These are phyloP conservation scores for Chloroceryle aenea DNA, from an alignment of 2,113 vertebrate species.

Conservation along the genomic window DNA sequence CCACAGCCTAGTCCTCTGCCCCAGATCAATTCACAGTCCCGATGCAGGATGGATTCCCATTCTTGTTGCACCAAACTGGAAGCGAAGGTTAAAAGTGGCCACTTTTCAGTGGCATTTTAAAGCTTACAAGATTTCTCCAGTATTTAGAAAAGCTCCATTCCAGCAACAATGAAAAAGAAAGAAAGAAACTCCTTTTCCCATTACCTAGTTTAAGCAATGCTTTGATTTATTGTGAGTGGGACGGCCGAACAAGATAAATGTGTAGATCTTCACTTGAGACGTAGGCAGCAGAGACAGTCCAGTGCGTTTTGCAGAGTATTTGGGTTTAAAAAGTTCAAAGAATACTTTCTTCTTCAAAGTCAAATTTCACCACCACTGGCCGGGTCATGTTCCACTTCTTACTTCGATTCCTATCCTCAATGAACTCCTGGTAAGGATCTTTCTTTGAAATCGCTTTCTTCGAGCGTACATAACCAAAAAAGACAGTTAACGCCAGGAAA, in stretches of 20 bases:
- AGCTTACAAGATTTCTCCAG: neutral
- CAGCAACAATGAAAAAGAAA: slow-evolving; percentile 1
- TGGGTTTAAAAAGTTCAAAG: slow-evolving; percentile 76
- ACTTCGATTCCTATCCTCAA: slow-evolving; percentile 62
- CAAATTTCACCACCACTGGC: slow-evolving; percentile 76
- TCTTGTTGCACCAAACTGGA: neutral
- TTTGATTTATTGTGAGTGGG: slow-evolving; percentile 19
- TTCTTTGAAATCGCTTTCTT: slow-evolving; percentile 82
- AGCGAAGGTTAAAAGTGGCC: neutral
- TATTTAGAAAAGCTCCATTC: neutral
- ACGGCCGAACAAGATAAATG: neutral
- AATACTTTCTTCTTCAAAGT: slow-evolving; percentile 89
- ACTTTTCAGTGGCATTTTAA: neutral
- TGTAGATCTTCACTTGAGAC: slow-evolving; percentile 3
- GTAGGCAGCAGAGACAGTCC: slow-evolving; percentile 8
- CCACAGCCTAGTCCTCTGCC: neutral
- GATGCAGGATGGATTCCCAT: neutral
- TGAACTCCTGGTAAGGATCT: slow-evolving; percentile 86
- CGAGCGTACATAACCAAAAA: slow-evolving; percentile 84
- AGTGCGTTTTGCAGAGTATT: slow-evolving; percentile 17
- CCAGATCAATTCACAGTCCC: neutral
- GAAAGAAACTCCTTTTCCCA: neutral
- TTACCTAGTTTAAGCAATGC: slow-evolving; percentile 47
- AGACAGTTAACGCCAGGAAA: slow-evolving; percentile 86
- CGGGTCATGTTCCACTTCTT: slow-evolving; percentile 80